These are phyloP conservation scores for Luscinia luscinia DNA, from an alignment of 2,797 vertebrate species.

Conservation along the genomic window DNA sequence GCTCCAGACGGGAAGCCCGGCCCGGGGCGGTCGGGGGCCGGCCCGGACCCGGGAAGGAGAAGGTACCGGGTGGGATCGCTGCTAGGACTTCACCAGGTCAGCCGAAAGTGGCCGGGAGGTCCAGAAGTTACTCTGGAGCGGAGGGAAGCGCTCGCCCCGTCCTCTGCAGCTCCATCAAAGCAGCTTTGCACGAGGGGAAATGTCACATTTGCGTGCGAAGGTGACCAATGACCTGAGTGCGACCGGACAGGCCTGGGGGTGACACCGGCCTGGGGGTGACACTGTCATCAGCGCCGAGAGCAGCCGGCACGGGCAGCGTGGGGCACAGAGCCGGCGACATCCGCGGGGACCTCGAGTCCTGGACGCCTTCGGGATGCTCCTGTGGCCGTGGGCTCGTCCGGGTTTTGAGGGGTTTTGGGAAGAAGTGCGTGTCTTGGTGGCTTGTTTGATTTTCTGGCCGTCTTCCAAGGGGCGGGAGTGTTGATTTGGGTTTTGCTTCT, in stretches of 20 bases:
- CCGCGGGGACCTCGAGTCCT: fast-evolving
- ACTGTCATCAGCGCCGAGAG: not conserved
- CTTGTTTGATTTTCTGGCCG: not conserved
- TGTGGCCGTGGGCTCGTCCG: fast-evolving
- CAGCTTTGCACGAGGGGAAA: not conserved
- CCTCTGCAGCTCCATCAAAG: not conserved
- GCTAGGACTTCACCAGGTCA: not conserved
- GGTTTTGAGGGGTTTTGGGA: not conserved
- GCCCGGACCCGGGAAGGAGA: not conserved
- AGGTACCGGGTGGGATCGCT: too few species aligned
- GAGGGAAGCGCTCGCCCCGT: not conserved
- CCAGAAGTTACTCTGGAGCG: not conserved
- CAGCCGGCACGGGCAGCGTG: fast-evolving
- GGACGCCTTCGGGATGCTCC: not conserved
- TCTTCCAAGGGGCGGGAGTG: too few species aligned
- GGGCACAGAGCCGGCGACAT: not conserved
- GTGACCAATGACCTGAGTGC: not conserved
- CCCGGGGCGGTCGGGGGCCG: too few species aligned
- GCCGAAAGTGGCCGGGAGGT: not conserved
- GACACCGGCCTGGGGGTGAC: not conserved
- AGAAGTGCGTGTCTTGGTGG: fast-evolving
- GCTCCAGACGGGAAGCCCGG: not conserved
- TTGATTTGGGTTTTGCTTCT: not conserved
- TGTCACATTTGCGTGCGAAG: not conserved
- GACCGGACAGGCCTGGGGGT: not conserved